These are phyloP conservation scores for Danio jaintianensis DNA, from an alignment of 2,797 vertebrate species.

Conservation along the genomic window DNA sequence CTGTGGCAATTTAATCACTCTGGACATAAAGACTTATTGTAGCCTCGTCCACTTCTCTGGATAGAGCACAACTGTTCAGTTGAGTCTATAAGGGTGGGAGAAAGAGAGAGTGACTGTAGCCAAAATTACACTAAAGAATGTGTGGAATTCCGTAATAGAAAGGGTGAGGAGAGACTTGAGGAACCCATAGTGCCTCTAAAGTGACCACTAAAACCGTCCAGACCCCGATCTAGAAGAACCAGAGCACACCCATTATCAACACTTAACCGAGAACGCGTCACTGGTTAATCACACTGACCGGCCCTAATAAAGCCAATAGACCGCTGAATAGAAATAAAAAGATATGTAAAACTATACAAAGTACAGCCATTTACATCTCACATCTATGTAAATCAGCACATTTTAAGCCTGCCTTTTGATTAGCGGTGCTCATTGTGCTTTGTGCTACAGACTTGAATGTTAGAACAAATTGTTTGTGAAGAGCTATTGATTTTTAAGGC, in stretches of 20 bases:
- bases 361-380: neutral
- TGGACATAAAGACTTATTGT: constrained; percentile 14
- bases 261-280: neutral
- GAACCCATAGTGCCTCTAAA: constrained; percentile 5
- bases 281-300: neutral
- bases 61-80: constrained; percentile 23
- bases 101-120: constrained; percentile 32
- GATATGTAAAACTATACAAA: constrained; percentile 41
- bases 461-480: neutral
- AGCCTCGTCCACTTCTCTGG: neutral
- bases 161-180: constrained; percentile 31
- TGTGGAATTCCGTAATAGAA: constrained; percentile 49
- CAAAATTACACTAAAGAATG: constrained; percentile 55
- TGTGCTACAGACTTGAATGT: neutral
- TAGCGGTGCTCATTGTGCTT: neutral
- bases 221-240: neutral
- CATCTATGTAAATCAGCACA: constrained; percentile 22
- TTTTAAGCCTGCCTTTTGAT: neutral
- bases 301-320: constrained; percentile 11
- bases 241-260: neutral
- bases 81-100: constrained; percentile 19
- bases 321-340: constrained; percentile 18
- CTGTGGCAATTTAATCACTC: neutral
- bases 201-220: constrained; percentile 9
- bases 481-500: neutral